Evolutionary conservation across 2,888 invertebrate species (phyloP), one percentile per base, ranked within the genome.

Genomic region (Hyposoter didymator): DNA sequence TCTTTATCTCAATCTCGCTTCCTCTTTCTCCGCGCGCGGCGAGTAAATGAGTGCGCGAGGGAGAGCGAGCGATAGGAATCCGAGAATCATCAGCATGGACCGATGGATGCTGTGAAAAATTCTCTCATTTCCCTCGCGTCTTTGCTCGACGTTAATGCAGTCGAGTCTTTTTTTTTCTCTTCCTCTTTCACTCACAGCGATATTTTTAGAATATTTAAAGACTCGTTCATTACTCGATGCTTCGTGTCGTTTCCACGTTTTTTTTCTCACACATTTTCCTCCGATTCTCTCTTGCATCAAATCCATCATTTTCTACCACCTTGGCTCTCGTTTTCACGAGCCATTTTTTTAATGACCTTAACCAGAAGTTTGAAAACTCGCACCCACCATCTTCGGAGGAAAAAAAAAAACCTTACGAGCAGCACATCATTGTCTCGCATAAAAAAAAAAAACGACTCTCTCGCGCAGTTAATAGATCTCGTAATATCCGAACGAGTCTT

Each of bases 131-230:
- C 59, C 39, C 43, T 45, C 28, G 59, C 62, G 47, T 52, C 52
- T 66, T 43, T 72, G 52, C 69, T 45, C 39, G n/a, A n/a, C 73
- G 39, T 80, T 69, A 52, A 74, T 59, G 32, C 43, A 69, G 22
- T 62, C 35, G 32, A 35, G 8, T 22, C 10, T 73, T 62, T 59
- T 78, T 75, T 76, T 22, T 17, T 73, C 47, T 59, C 74, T 67
- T 52, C 59, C 70, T 80, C 69, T 59, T 59, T 59, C 59, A 3
- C 28, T 59, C 28, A 28, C 55, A 67, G 72, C 62, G 62, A 81
- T 83, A 84, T 86, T 84, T 87, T 83, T 84, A 78, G 83, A 66
- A 84, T 81, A 75, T 74, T 74, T 84, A 74, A 84, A 84, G 84
- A 80, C 78, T 67, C 76, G 64, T n/a, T 35, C 66, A 22, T 76